phyloP scores from a whole-genome alignment of 2,888 invertebrate species.

The Serrognathus titanus region DNA sequence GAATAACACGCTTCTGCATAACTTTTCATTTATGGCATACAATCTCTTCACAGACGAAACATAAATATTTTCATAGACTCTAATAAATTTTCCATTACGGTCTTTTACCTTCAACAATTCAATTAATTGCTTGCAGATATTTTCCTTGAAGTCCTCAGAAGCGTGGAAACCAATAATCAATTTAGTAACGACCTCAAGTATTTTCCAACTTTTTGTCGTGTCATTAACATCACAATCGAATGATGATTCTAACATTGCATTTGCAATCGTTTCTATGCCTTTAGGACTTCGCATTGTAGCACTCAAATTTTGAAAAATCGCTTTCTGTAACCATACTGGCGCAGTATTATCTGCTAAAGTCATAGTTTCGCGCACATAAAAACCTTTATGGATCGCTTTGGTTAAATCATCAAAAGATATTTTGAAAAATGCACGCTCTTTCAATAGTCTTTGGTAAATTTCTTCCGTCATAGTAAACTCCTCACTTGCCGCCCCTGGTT shows the following conservation, averaged over 20 bases:
- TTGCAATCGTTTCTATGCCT: conserved; percentile 63
- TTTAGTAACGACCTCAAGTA: conserved; percentile 63
- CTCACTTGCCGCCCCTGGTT: conserved; percentile 46
- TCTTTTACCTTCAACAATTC: conserved; percentile 48
- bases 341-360: conserved; percentile 56
- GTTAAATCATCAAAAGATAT: conserved; percentile 53
- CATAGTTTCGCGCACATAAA: conserved; percentile 66
- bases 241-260: conserved; percentile 56
- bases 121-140: conserved; percentile 54
- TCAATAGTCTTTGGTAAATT: conserved; percentile 52
- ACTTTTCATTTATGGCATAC: conserved; percentile 50
- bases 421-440: conserved; percentile 54
- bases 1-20: conserved; percentile 47
- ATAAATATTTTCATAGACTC: conserved; percentile 44
- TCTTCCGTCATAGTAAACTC: conserved; percentile 56
- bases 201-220: conserved; percentile 62
- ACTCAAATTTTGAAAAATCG: conserved; percentile 60
- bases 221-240: conserved; percentile 39
- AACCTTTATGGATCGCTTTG: conserved; percentile 56
- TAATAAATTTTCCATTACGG: conserved; percentile 49
- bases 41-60: conserved; percentile 56
- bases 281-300: conserved; percentile 56
- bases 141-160: conserved; percentile 53
- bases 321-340: conserved; percentile 62
- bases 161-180: conserved; percentile 59